Conservation (phyloP, 2,113 vertebrate genomes). For the Upupa epops region DNA sequence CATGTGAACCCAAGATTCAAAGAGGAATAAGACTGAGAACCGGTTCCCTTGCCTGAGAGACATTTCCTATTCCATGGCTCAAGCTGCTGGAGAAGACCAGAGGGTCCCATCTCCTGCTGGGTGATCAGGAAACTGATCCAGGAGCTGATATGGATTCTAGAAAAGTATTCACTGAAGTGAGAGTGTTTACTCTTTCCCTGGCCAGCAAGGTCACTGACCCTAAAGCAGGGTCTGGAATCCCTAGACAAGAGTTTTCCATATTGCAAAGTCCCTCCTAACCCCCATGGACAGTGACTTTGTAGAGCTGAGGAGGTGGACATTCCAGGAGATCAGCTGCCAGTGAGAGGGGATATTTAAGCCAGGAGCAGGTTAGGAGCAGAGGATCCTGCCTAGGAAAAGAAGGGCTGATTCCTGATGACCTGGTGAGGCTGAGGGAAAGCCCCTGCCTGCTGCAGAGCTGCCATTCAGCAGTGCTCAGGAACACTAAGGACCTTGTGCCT, state of each 20-base stretch:
- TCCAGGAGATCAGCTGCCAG: background rate
- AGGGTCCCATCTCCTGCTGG: fast-evolving
- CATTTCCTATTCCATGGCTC: background rate
- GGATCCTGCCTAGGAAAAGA: background rate
- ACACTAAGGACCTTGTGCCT: background rate
- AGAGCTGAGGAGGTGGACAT: background rate
- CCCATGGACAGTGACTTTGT: fast-evolving
- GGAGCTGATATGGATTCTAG: background rate
- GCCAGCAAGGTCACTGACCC: background rate
- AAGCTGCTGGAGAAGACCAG: background rate
- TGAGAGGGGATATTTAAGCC: background rate
- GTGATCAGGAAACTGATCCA: background rate
- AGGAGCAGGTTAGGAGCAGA: background rate
- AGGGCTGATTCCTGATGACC: background rate
- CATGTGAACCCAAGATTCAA: background rate
- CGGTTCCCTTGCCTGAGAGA: background rate
- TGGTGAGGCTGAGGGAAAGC: background rate
- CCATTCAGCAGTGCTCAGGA: background rate
- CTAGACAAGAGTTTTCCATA: background rate
- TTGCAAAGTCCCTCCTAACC: background rate
- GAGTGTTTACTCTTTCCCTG: background rate
- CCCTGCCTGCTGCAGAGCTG: background rate
- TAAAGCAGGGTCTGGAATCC: background rate
- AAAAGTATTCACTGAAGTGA: background rate
- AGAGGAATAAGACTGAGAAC: background rate